These are phyloP conservation scores for Caloenas nicobarica DNA, from an alignment of 2,113 vertebrate genomes.

Conservation along the genomic window DNA sequence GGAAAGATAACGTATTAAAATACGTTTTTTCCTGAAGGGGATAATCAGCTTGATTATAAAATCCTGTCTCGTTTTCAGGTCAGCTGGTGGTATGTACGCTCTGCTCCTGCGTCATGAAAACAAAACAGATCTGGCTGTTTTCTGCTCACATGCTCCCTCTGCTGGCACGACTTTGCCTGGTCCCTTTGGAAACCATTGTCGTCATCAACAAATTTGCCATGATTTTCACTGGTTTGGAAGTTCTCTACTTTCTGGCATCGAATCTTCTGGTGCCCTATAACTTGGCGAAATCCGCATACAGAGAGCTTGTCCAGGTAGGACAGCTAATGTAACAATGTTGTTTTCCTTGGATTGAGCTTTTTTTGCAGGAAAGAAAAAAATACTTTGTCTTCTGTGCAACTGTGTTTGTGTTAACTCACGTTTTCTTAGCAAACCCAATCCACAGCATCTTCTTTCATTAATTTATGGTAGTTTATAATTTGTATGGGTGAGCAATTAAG, in stretches of 20 bases:
- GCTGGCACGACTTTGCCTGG: constrained; percentile 93
- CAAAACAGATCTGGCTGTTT: constrained; percentile 98
- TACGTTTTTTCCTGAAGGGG: not conserved
- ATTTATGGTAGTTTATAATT: not conserved
- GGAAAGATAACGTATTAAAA: constrained; percentile 23
- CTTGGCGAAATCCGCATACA: constrained; percentile 95
- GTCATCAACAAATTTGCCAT: constrained; percentile 98
- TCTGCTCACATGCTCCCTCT: constrained; percentile 97
- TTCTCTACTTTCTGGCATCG: constrained; percentile 95
- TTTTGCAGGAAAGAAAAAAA: not conserved
- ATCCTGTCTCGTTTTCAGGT: constrained; percentile 73
- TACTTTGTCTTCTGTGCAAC: not conserved
- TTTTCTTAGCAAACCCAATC: not conserved
- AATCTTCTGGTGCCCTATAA: constrained; percentile 97
- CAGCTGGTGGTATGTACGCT: constrained; percentile 97
- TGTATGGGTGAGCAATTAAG: not conserved
- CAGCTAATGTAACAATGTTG: rapidly evolving
- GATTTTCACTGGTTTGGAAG: constrained; percentile 98
- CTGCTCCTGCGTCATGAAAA: constrained; percentile 99
- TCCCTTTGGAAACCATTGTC: constrained; percentile 94
- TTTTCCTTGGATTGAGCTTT: not conserved
- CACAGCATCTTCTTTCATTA: not conserved
- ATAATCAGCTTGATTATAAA: constrained; percentile 48
- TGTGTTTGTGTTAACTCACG: not conserved
- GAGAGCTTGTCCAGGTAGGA: constrained; percentile 93